These are phyloP conservation scores for Psittacus erithacus DNA, from an alignment of 2,113 vertebrate genomes.

Conservation along the genomic window DNA sequence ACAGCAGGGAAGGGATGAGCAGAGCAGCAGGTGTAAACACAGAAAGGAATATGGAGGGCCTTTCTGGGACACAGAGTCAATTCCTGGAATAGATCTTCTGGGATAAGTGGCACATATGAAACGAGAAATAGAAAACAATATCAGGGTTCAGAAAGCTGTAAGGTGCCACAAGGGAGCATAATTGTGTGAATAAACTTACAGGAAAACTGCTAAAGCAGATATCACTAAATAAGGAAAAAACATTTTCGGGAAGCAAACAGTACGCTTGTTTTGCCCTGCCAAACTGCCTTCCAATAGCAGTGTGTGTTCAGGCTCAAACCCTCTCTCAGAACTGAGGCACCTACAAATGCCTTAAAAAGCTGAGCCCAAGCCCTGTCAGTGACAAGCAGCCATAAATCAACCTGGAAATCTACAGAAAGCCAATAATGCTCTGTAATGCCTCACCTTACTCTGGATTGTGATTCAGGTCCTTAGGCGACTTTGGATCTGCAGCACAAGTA, in stretches of 20 bases:
- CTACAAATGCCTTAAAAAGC: background rate
- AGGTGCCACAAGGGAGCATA: background rate
- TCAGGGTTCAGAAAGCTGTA: background rate
- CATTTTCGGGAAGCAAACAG: background rate
- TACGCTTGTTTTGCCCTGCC: background rate
- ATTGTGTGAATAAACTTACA: background rate
- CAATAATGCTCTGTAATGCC: background rate
- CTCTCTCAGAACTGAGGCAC: background rate
- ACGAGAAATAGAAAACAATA: background rate
- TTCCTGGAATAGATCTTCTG: background rate
- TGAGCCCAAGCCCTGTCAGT: background rate
- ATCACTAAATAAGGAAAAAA: background rate
- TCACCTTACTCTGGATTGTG: conserved; percentile 1
- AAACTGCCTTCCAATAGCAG: background rate
- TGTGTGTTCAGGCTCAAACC: background rate
- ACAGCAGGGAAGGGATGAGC: background rate
- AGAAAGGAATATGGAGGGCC: background rate
- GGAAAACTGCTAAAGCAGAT: conserved; percentile 4
- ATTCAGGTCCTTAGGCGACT: background rate
- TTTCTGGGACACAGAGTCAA: conserved; percentile 43
- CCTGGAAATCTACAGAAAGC: background rate
- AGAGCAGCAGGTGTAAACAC: conserved; percentile 10
- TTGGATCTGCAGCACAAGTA: background rate
- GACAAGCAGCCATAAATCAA: background rate
- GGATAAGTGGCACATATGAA: background rate